Percentiles rank a stretch among this genome's conserved stretches.
phyloP scores from a whole-genome alignment of 2,888 invertebrate species.

The Kuschelorhynchus macadamiae region DNA sequence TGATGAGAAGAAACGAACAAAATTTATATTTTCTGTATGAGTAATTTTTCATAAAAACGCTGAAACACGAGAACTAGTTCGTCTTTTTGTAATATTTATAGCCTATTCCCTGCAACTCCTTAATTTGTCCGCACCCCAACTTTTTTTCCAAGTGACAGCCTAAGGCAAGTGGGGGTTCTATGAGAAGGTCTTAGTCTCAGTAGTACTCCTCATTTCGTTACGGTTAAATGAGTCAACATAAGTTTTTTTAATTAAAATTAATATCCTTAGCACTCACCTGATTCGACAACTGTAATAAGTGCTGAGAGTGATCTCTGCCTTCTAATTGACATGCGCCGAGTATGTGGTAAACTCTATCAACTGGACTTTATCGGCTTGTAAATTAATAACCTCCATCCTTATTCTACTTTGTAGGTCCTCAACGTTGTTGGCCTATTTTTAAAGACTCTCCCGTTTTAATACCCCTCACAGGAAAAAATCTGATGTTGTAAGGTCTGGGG shows the following conservation, averaged over 20 bases:
- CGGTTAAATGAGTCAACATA: neutral
- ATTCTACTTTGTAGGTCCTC: neutral
- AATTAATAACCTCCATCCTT: slow-evolving; percentile 3
- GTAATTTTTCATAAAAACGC: no score
- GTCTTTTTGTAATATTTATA: no score
- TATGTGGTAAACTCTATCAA: neutral
- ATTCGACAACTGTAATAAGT: neutral
- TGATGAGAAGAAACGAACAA: no score
- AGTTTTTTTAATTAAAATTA: neutral
- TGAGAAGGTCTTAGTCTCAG: no score
- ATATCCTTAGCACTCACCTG: neutral
- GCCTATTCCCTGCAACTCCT: no score
- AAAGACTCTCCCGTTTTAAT: neutral
- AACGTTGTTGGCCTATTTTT: neutral
- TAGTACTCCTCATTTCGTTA: no score
- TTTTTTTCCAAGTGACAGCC: no score
- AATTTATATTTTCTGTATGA: no score
- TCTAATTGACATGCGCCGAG: neutral
- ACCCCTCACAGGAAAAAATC: neutral
- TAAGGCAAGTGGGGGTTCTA: no score
- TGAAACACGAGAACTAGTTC: no score
- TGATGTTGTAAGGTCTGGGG: neutral
- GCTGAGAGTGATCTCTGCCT: neutral
- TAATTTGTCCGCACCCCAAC: no score
- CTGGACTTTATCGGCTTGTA: neutral